Conservation (phyloP, 2,113 vertebrate species). For the Esox niger region DNA sequence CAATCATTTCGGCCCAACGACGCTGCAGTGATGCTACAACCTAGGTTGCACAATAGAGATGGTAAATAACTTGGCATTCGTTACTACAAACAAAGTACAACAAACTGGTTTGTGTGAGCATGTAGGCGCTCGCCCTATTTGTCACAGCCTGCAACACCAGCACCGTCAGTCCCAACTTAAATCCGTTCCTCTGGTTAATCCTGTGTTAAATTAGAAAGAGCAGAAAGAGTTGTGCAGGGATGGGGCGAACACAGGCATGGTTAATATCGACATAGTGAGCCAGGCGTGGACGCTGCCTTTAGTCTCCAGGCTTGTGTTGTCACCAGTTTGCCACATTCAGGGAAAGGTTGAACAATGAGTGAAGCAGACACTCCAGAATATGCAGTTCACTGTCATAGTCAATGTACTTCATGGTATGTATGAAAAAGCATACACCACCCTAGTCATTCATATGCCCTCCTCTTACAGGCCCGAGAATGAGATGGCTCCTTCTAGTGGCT, state of each 20-base stretch:
- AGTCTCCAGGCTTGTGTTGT: background rate
- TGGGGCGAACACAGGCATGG: background rate
- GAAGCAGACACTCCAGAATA: background rate
- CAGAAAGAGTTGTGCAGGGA: background rate
- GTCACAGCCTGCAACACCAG: too few relatives aligned
- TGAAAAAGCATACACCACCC: background rate
- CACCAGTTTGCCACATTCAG: background rate
- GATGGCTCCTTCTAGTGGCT: slow-evolving; percentile 13
- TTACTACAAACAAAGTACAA: too few relatives aligned
- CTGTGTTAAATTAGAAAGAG: too few relatives aligned
- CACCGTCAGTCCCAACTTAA: too few relatives aligned
- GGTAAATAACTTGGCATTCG: too few relatives aligned
- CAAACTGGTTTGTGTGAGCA: too few relatives aligned
- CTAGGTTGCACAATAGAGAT: too few relatives aligned
- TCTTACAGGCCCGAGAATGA: background rate
- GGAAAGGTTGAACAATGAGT: background rate
- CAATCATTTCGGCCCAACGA: too few relatives aligned
- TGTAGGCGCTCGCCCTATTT: too few relatives aligned
- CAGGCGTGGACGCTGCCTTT: background rate
- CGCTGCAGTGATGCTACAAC: too few relatives aligned
- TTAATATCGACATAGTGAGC: background rate
- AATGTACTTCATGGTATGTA: background rate
- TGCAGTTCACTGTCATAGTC: background rate
- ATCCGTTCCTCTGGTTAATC: background rate
- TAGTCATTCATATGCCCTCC: background rate